Evolutionary conservation across 2,888 invertebrate genomes (phyloP).

Genomic region (Acrobasis repandana): DNA sequence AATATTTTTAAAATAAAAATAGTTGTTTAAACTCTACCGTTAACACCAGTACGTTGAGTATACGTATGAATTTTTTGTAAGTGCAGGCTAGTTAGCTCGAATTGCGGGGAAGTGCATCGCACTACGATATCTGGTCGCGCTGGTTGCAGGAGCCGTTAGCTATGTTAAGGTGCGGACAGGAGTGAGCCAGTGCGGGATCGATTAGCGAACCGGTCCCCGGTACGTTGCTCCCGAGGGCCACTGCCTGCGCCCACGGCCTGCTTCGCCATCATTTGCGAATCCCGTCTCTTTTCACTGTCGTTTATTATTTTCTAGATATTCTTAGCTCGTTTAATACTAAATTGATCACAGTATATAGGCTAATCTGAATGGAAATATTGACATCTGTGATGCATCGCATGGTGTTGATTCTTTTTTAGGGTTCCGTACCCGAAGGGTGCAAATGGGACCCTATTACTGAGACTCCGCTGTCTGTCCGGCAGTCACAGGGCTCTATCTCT

Average conservation of each 20-base stretch:
- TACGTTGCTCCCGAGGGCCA: conserved; percentile 75
- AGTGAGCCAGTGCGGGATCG: conserved; percentile 72
- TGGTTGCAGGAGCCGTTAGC: conserved; percentile 73
- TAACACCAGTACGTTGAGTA: not conserved
- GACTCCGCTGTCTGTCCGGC: no score
- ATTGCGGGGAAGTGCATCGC: conserved; percentile 35
- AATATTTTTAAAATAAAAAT: no score
- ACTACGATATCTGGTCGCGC: conserved; percentile 47
- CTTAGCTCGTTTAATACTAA: not conserved
- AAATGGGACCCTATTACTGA: no score
- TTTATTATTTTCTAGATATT: not conserved
- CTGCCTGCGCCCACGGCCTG: conserved; percentile 60
- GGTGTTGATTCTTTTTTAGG: no score
- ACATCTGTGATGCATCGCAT: no score
- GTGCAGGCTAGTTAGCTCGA: conserved; percentile 27
- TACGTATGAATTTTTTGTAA: conserved; percentile 4
- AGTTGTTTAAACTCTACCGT: not conserved
- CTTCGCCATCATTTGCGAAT: conserved; percentile 60
- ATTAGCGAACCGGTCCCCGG: conserved; percentile 79
- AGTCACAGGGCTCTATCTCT: no score
- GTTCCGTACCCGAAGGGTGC: no score
- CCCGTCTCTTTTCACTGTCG: conserved; percentile 36
- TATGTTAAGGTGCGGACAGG: conserved; percentile 74
- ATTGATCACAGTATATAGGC: not conserved
- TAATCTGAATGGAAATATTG: no score